Conservation (phyloP, 2,113 vertebrate species). For the Tiliqua scincoides region DNA sequence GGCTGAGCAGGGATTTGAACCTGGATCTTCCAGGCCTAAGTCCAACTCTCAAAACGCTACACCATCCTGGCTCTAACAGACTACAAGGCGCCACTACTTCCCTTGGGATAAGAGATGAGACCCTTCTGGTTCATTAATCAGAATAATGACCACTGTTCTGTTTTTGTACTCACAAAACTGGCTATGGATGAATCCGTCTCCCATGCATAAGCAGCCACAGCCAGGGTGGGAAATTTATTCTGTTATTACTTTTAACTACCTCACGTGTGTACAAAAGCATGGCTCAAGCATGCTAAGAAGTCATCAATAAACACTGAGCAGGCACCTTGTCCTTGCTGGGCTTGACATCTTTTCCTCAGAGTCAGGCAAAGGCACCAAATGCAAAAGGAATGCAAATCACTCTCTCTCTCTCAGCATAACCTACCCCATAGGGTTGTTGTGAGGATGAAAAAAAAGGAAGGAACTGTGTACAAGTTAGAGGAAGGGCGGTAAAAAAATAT, state of each 20-base stretch:
- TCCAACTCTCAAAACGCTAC: too few species aligned
- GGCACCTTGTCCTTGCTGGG: background rate
- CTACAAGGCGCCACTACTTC: background rate
- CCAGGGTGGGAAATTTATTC: background rate
- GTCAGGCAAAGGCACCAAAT: background rate
- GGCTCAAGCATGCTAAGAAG: background rate
- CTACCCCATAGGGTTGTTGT: too few species aligned
- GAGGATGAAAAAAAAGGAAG: too few species aligned
- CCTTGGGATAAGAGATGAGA: background rate
- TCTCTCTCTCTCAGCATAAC: too few species aligned
- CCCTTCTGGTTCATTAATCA: background rate
- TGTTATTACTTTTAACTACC: background rate
- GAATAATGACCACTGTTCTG: background rate
- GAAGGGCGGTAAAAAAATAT: too few species aligned
- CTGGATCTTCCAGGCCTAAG: too few species aligned
- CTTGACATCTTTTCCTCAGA: background rate
- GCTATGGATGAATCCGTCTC: background rate
- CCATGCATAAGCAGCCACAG: background rate
- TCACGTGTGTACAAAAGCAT: too few species aligned
- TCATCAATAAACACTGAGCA: background rate
- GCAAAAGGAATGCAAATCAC: too few species aligned
- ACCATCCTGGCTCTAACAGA: too few species aligned
- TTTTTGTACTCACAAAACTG: background rate
- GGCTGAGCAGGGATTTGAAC: too few species aligned
- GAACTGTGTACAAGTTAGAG: too few species aligned